phyloP scores from a whole-genome alignment of 2,888 invertebrate genomes.

The Ametastegia equiseti region DNA sequence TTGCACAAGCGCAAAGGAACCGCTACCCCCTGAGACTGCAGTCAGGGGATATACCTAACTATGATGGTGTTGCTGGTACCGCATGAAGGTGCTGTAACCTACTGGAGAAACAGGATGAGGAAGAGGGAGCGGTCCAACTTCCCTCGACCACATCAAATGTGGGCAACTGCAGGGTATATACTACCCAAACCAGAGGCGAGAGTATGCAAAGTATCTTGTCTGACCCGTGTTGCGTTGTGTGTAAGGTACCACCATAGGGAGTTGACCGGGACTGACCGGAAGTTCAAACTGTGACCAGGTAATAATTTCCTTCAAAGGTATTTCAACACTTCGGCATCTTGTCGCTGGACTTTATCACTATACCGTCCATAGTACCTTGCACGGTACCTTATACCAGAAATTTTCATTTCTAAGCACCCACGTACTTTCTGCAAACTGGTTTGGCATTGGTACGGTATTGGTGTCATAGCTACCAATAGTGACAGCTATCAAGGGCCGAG shows the following conservation, averaged over 20 bases:
- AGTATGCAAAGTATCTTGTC: conserved; percentile 49
- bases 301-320: conserved; percentile 4
- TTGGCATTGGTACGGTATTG: too few relatives aligned
- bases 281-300: conserved; percentile 18
- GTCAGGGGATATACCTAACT: conserved; percentile 12
- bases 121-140: conserved; percentile 33
- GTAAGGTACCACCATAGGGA: conserved; percentile 43
- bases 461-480: too few relatives aligned
- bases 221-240: conserved; percentile 42
- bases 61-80: too few relatives aligned
- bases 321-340: not conserved
- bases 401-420: conserved; percentile 5
- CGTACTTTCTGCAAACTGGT: too few relatives aligned
- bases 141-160: conserved; percentile 48
- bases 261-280: conserved; percentile 9
- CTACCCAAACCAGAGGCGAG: conserved; percentile 16
- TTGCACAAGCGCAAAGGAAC: conserved; percentile 36
- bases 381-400: not conserved
- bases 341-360: conserved; percentile 11
- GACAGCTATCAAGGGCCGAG: too few relatives aligned
- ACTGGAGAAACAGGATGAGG: conserved; percentile 2
- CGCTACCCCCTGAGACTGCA: conserved; percentile 27
- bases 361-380: not conserved
- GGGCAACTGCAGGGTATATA: not conserved
- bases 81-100: conserved; percentile 18